These are phyloP conservation scores for Archips xylosteana DNA, from an alignment of 2,888 invertebrate genomes.

Conservation along the genomic window DNA sequence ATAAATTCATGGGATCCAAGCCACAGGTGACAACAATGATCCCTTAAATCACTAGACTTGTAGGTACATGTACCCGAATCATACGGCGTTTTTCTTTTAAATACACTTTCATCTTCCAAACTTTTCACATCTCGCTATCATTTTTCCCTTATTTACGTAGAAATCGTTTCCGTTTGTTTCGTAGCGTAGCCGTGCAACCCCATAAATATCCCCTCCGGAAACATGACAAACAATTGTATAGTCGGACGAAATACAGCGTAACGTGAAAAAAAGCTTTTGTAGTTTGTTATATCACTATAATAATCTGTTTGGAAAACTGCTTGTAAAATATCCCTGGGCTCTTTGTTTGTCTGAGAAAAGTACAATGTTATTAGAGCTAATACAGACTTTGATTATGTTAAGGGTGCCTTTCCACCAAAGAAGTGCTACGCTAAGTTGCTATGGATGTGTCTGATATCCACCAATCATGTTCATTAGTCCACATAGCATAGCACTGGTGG, in stretches of 20 bases:
- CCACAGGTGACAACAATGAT: not conserved
- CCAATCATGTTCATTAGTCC: no score
- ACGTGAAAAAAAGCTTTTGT: slow-evolving; percentile 49
- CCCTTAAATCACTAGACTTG: not conserved
- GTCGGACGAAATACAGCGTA: slow-evolving; percentile 63
- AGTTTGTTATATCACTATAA: slow-evolving; percentile 36
- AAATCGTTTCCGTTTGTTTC: slow-evolving; percentile 65
- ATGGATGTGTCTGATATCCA: no score
- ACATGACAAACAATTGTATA: slow-evolving; percentile 72
- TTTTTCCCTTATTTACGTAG: slow-evolving; percentile 66
- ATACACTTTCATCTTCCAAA: slow-evolving; percentile 35
- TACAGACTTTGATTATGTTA: not conserved
- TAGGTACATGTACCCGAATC: not conserved
- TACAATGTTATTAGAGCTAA: slow-evolving; percentile 18
- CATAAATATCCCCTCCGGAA: slow-evolving; percentile 71
- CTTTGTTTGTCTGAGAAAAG: slow-evolving; percentile 15
- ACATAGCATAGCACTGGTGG: no score
- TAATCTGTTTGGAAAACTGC: slow-evolving; percentile 36
- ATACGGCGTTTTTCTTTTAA: slow-evolving; percentile 22
- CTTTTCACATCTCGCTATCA: slow-evolving; percentile 48
- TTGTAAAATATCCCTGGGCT: slow-evolving; percentile 28
- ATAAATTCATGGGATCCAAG: not conserved
- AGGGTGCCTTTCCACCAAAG: no score
- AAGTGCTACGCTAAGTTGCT: no score
- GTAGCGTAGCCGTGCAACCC: slow-evolving; percentile 59